These are phyloP conservation scores for Plusia festucae DNA, from an alignment of 2,888 invertebrate genomes.

Conservation along the genomic window DNA sequence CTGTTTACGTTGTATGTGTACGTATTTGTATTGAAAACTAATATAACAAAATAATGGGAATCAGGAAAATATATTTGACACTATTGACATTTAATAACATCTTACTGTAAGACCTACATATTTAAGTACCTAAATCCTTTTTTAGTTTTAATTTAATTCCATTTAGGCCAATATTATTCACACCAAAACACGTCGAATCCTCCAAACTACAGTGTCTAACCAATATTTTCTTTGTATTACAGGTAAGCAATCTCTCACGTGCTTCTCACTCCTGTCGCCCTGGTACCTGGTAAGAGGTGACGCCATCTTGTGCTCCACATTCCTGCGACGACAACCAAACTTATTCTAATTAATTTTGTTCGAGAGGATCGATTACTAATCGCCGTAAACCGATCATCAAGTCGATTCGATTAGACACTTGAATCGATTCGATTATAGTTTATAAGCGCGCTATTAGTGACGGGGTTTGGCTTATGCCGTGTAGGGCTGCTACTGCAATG, in stretches of 20 bases:
- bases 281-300: constrained; percentile 3
- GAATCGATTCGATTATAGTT: constrained; percentile 54
- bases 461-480: constrained; percentile 15
- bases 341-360: constrained; percentile 51
- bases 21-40: not conserved
- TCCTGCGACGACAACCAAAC: constrained; percentile 17
- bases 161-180: no score
- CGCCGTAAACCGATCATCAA: constrained; percentile 49
- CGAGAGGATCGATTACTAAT: constrained; percentile 43
- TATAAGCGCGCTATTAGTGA: constrained; percentile 41
- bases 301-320: not conserved
- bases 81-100: no score
- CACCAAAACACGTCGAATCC: no score
- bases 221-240: constrained; percentile 27
- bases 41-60: no score
- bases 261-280: not conserved
- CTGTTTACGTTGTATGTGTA: not conserved
- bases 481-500: constrained; percentile 24
- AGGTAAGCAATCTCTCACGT: constrained; percentile 30
- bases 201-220: constrained; percentile 24
- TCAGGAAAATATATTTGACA: no score
- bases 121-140: no score
- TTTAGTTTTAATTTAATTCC: no score
- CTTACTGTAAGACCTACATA: no score
- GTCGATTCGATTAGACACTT: constrained; percentile 42